Base-by-base conservation (phyloP, 2,113 vertebrate species). In the Tupaia chinensis region DNA sequence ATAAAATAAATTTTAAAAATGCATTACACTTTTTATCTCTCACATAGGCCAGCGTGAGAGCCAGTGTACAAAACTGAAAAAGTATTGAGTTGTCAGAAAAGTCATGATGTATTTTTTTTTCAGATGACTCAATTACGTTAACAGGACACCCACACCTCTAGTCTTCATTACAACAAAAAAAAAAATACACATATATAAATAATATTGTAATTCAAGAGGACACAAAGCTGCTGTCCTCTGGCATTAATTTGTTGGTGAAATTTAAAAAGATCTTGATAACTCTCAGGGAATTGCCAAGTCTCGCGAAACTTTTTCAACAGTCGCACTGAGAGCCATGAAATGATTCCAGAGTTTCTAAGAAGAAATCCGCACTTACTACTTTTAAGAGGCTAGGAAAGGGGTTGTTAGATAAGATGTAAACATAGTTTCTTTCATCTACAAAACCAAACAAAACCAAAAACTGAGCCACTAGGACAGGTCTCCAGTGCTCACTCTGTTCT, bases 181-280 rank as follows among this genome's bases (percentile, higher is more conserved):
- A 44, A 44, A 44, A 44, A 44, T 44, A 44, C 44, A 44, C 5
- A 44, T 44, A 44, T 44, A 44, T 44, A 44, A 44, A 44, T 81
- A 95, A 58, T 58, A 53, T 23, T 79, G 22, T 84, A n/a, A 90
- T 19, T 89, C 89, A 63, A 84, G 53, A 91, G 34, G 20, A 58
- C 11, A 68, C 63, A 95, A 77, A 66, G 27, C 29, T 87, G 0
- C 60, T 91, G 34, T 91, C 54, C 25, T 79, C 56, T 91, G 70
- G 29, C 20, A 32, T 89, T 70, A 90, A 68, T 60, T 93, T 87
- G 27, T 34, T 65, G 63, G 58, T 87, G 7, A 84, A 66, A 85
- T 91, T 87, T 95, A 20, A 94, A 96, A 95, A 89, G 66, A 96
- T 91, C 34, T 81, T 90, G 54, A 78, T 95, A 74, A 91, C 82